These are phyloP conservation scores for Daktulosphaira vitifoliae DNA, from an alignment of 1,140 invertebrate species.

Conservation along the genomic window DNA sequence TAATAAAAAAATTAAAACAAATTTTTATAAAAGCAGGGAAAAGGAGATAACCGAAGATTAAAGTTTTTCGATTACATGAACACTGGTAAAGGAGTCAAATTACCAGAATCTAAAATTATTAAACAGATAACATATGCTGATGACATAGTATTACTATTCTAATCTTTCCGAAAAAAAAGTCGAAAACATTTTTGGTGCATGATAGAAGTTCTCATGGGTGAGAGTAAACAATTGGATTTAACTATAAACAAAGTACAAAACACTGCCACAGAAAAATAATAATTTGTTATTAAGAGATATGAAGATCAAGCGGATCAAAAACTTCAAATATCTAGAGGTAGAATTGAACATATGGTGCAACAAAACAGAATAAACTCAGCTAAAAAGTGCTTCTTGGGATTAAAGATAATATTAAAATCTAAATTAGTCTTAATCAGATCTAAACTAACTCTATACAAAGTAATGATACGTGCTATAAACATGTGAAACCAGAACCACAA, in stretches of 20 bases:
- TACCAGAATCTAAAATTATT: background rate
- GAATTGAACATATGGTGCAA: background rate
- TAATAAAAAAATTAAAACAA: conserved; percentile 35
- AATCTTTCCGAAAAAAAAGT: too few relatives aligned
- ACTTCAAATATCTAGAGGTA: background rate
- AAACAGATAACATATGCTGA: too few relatives aligned
- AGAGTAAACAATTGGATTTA: background rate
- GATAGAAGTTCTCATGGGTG: background rate
- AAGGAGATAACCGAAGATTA: conserved; percentile 15
- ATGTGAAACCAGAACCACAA: too few relatives aligned
- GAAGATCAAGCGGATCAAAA: background rate
- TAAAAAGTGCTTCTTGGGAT: too few relatives aligned
- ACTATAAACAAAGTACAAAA: background rate
- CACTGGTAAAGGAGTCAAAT: background rate
- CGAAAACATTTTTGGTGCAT: too few relatives aligned
- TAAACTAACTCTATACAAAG: too few relatives aligned
- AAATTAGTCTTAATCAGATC: too few relatives aligned
- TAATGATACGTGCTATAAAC: too few relatives aligned
- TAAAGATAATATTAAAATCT: too few relatives aligned
- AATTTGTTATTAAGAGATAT: too few relatives aligned
- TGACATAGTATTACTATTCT: too few relatives aligned
- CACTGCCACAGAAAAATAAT: background rate
- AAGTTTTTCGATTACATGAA: conserved; percentile 13
- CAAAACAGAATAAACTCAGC: background rate
- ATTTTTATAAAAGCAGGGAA: conserved; percentile 36